Evolutionary conservation across 2,113 vertebrate genomes (phyloP).

Genomic region (Accipiter virgatus): DNA sequence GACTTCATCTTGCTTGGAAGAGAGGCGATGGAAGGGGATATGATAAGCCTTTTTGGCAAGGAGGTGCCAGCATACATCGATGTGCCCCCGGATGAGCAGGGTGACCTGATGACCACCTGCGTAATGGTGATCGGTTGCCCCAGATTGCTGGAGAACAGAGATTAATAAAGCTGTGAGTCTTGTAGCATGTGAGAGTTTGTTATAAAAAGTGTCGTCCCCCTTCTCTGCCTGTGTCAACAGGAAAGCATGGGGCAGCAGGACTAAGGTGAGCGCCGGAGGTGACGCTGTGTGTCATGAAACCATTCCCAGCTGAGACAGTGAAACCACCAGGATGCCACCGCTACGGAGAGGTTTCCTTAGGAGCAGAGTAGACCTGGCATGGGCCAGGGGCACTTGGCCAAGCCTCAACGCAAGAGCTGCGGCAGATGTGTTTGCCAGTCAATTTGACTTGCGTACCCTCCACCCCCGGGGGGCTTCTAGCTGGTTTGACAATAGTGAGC

Average conservation of each 20-base stretch:
- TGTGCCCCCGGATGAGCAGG: background rate
- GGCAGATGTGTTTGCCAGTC: fast-evolving
- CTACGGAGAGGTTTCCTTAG: background rate
- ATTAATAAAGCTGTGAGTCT: background rate
- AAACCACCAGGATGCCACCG: background rate
- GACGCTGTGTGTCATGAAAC: background rate
- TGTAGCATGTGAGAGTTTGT: background rate
- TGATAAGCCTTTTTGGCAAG: background rate
- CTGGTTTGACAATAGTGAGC: background rate
- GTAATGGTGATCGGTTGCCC: background rate
- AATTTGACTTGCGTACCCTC: too few species aligned
- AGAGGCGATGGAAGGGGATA: background rate
- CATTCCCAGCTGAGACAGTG: background rate
- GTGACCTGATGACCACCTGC: background rate
- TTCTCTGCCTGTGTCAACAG: background rate
- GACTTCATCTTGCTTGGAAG: background rate
- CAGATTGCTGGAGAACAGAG: background rate
- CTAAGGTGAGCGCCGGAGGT: background rate
- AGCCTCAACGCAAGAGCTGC: background rate
- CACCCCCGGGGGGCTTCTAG: background rate
- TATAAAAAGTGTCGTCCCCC: background rate
- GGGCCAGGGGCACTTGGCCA: too few species aligned
- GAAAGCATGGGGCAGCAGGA: background rate
- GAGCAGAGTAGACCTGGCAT: background rate
- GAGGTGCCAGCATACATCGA: background rate